Conservation (phyloP, 2,888 invertebrate genomes). For the Galeruca laticollis region DNA sequence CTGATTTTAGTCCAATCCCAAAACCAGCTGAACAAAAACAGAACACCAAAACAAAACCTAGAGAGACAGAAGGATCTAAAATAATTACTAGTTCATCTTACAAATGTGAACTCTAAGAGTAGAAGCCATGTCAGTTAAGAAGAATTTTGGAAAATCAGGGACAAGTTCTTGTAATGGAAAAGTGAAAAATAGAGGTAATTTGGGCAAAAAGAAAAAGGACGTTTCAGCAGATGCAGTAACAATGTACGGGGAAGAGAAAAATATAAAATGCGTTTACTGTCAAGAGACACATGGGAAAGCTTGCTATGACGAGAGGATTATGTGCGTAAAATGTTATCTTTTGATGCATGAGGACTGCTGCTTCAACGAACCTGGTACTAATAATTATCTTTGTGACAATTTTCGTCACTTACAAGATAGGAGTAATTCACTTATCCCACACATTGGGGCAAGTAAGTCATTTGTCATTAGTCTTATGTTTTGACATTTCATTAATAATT, state of each 20-base stretch:
- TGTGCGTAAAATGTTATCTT: conserved; percentile 18
- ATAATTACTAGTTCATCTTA: too few relatives aligned
- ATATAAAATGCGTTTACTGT: conserved; percentile 26
- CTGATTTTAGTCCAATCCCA: too few relatives aligned
- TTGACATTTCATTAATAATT: neutral
- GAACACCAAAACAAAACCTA: too few relatives aligned
- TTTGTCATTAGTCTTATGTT: neutral
- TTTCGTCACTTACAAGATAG: neutral
- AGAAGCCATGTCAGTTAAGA: neutral
- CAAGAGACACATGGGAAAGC: conserved; percentile 9
- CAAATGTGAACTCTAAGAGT: too few relatives aligned
- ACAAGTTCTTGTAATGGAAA: neutral
- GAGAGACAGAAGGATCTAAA: too few relatives aligned
- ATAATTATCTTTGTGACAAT: conserved; percentile 9
- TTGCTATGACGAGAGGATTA: conserved; percentile 18
- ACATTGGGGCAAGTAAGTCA: conserved; percentile 1
- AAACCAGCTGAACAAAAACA: too few relatives aligned
- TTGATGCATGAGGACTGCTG: conserved; percentile 19
- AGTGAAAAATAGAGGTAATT: conserved; percentile 6
- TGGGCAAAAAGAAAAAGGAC: conserved; percentile 10
- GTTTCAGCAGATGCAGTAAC: conserved; percentile 12
- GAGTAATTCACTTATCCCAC: neutral
- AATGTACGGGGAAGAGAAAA: conserved; percentile 21
- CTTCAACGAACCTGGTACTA: conserved; percentile 6
- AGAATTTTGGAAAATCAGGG: neutral